Conservation (phyloP, 1,140 invertebrate genomes). For the Saccostrea cuccullata region DNA sequence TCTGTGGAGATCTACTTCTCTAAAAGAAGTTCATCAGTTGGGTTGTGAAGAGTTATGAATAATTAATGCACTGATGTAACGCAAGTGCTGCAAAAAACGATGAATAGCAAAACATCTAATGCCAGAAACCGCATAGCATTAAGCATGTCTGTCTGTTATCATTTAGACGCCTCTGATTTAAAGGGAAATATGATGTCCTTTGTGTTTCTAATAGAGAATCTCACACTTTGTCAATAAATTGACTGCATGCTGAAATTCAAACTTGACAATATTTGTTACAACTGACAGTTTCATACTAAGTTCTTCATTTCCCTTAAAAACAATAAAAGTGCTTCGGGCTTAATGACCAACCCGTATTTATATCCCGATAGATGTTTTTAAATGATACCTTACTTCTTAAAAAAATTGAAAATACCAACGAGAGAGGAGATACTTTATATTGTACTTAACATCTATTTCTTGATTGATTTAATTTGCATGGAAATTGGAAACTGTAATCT, state of each 20-base stretch:
- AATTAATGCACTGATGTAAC: constrained; percentile 23
- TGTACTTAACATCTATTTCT: too few relatives aligned
- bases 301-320: too few relatives aligned
- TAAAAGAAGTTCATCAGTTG: background rate
- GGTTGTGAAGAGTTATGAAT: background rate
- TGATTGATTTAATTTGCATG: too few relatives aligned
- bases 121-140: background rate
- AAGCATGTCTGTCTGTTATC: background rate
- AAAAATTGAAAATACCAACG: too few relatives aligned
- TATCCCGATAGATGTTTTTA: too few relatives aligned
- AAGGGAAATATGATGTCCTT: background rate
- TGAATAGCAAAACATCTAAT: background rate
- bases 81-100: background rate
- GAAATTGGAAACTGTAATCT: too few relatives aligned
- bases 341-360: too few relatives aligned
- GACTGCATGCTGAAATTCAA: background rate
- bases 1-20: background rate
- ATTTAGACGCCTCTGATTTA: background rate
- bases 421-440: too few relatives aligned
- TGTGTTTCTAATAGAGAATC: background rate
- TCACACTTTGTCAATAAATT: background rate
- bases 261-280: background rate
- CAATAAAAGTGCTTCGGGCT: too few relatives aligned
- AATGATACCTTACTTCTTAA: too few relatives aligned
- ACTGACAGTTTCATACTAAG: background rate